Evolutionary conservation across 2,888 invertebrate genomes (phyloP).

Genomic region (Taphrorychus bicolor): DNA sequence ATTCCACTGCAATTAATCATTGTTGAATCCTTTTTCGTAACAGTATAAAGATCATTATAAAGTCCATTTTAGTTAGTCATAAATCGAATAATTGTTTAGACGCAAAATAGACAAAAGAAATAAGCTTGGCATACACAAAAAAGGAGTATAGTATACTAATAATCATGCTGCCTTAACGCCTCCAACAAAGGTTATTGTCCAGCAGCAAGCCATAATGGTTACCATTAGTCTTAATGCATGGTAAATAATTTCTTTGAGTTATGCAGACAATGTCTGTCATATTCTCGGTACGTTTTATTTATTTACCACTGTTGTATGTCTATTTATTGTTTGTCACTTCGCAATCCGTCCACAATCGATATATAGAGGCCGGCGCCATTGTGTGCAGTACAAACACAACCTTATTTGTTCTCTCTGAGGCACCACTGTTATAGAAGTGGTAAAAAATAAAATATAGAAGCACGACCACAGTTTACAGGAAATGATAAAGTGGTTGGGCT

Average conservation of each 20-base stretch:
- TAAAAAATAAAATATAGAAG: too few species aligned
- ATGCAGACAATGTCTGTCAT: background rate
- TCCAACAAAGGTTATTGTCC: background rate
- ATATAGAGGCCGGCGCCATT: slow-evolving; percentile 11
- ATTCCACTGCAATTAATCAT: background rate
- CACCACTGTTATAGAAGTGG: slow-evolving; percentile 1
- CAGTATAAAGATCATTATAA: background rate
- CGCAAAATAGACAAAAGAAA: background rate
- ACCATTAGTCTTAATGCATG: slow-evolving; percentile 3
- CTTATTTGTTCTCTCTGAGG: background rate
- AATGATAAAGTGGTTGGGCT: too few species aligned
- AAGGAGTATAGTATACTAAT: too few species aligned
- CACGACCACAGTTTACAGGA: too few species aligned
- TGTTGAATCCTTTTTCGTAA: background rate
- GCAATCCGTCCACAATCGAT: slow-evolving; percentile 12
- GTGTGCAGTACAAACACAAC: background rate
- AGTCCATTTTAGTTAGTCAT: background rate
- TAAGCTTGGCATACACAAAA: too few species aligned
- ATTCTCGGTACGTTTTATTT: background rate
- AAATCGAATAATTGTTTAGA: background rate
- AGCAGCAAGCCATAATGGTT: background rate
- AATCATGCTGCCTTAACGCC: background rate
- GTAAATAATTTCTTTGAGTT: background rate
- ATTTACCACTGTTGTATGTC: background rate
- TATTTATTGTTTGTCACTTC: slow-evolving; percentile 12